A percentile compares a stretch with the other conserved stretches of the same genome.
These are phyloP conservation scores for Zosterops japonicus DNA, from an alignment of 2,113 vertebrate species.

Conservation along the genomic window DNA sequence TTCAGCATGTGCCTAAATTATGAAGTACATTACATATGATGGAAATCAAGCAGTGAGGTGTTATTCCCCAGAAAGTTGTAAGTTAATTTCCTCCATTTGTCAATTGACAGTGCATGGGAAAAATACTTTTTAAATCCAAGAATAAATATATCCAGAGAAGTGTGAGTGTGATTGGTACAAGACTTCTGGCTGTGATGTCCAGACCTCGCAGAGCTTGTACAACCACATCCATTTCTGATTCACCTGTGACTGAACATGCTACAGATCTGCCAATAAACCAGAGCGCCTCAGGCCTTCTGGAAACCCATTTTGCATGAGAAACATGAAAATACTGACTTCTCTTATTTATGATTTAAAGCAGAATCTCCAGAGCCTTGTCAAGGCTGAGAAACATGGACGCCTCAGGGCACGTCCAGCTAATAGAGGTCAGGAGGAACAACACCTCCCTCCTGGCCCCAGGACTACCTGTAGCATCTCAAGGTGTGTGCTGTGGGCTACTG, in stretches of 20 bases:
- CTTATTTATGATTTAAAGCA: background rate
- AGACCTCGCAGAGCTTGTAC: background rate
- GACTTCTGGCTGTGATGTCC: background rate
- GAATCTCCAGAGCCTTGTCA: background rate
- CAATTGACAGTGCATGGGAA: background rate
- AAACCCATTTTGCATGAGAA: background rate
- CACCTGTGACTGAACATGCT: background rate
- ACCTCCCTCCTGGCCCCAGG: background rate
- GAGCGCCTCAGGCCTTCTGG: background rate
- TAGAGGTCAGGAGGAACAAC: background rate
- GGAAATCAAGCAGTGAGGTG: constrained; percentile 4
- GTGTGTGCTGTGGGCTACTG: background rate
- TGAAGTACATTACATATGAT: constrained; percentile 4
- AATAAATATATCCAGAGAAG: background rate
- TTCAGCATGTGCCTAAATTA: constrained; percentile 19
- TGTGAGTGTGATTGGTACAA: background rate
- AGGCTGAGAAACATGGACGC: background rate
- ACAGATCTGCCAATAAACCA: background rate
- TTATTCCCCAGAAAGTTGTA: background rate
- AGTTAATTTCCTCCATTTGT: constrained; percentile 33
- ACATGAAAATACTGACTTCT: background rate
- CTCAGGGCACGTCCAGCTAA: background rate
- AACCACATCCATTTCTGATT: background rate
- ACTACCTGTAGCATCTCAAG: background rate
- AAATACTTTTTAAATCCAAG: background rate